These are phyloP conservation scores for Pherbina coryleti DNA, from an alignment of 2,888 invertebrate species.

Conservation along the genomic window DNA sequence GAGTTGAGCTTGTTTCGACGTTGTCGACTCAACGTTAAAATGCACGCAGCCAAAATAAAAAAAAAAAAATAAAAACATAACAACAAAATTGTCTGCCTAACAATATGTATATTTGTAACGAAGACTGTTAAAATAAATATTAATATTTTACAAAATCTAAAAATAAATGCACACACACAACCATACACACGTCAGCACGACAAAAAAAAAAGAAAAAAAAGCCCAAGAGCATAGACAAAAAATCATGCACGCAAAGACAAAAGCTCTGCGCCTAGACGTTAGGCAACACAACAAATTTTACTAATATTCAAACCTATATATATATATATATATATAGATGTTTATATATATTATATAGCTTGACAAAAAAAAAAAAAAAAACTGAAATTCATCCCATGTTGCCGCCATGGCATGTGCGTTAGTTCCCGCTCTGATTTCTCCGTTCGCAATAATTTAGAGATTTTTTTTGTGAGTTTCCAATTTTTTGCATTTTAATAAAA, in stretches of 20 bases:
- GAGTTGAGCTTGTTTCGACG: no score
- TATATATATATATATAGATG: no score
- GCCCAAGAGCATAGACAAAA: neutral
- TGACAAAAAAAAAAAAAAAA: neutral
- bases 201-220: neutral
- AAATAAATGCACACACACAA: neutral
- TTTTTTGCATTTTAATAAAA: constrained; percentile 32
- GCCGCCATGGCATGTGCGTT: neutral
- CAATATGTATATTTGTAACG: neutral
- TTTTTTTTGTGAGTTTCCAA: constrained; percentile 7
- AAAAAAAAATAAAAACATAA: no score
- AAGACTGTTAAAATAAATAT: neutral
- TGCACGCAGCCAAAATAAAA: no score
- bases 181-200: neutral
- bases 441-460: constrained; percentile 18
- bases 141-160: neutral
- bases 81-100: neutral
- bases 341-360: neutral
- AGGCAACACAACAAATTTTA: neutral
- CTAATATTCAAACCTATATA: neutral
- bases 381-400: constrained; percentile 1
- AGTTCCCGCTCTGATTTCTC: neutral
- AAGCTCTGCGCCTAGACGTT: constrained; percentile 8
- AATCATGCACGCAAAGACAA: neutral
- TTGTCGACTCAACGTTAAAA: no score